phyloP scores from a whole-genome alignment of 2,888 invertebrate genomes.

The Acleris holmiana region DNA sequence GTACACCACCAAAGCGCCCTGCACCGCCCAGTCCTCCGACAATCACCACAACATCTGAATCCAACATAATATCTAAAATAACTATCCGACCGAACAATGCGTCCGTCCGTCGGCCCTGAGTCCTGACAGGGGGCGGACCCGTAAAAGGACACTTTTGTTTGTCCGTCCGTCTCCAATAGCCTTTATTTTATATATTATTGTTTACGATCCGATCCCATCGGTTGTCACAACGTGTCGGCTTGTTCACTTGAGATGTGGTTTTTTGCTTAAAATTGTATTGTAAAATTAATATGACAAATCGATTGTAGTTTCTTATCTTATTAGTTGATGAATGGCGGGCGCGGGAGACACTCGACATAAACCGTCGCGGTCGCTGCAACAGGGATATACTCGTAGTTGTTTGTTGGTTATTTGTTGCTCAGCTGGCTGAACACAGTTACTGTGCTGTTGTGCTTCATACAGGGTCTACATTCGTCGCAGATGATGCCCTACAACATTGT shows the following conservation, averaged over 20 bases:
- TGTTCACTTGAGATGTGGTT: slow-evolving; percentile 6
- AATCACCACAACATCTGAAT: slow-evolving; percentile 17
- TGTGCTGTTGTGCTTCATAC: too few relatives aligned
- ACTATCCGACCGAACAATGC: slow-evolving; percentile 20
- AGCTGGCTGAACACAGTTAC: too few relatives aligned
- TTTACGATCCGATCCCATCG: slow-evolving; percentile 22
- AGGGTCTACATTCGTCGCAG: too few relatives aligned
- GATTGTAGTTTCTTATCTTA: neutral
- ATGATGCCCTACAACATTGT: too few relatives aligned
- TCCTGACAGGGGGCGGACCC: slow-evolving; percentile 23
- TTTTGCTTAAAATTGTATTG: slow-evolving; percentile 6
- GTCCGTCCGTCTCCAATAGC: slow-evolving; percentile 12
- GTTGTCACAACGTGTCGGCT: slow-evolving; percentile 15
- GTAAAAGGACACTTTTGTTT: slow-evolving; percentile 24
- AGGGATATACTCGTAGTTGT: too few relatives aligned
- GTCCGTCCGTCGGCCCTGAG: slow-evolving; percentile 2
- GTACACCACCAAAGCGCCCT: slow-evolving; percentile 10
- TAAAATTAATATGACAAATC: neutral
- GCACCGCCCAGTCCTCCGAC: neutral
- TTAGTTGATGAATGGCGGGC: neutral
- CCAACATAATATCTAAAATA: slow-evolving; percentile 16
- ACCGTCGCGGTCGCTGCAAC: too few relatives aligned
- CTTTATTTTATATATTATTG: slow-evolving; percentile 32
- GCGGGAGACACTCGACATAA: too few relatives aligned
- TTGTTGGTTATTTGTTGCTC: too few relatives aligned